Base-by-base conservation (phyloP, 2,797 vertebrate genomes). In the Hypotaenidia okinawae region DNA sequence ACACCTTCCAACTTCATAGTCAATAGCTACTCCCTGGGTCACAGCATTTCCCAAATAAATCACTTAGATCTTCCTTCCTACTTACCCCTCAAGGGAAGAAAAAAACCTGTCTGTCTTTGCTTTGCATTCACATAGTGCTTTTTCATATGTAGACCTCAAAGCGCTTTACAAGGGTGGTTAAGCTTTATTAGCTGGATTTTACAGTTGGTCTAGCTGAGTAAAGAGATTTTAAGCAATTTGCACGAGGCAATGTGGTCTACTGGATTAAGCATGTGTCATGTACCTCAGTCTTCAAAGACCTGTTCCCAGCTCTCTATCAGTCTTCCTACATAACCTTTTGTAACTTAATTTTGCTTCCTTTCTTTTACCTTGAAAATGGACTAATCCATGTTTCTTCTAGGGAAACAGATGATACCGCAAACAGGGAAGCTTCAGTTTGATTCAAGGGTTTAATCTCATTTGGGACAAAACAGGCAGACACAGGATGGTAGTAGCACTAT, bases 141-240 rank as follows among this genome's bases (percentile, higher is more conserved):
- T 82, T 80, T 47, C 37, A 27, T 49, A 9, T 7, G 16, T 39
- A 87, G 86, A 70, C 54, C 70, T 88, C 61, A 70, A 62, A 91
- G 66, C 74, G 72, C 66, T 96, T 91, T 52, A 61, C 59, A 94
- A 91, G 89, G 87, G 47, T 91, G 81, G 91, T 92, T 94, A 94
- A 84, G 57, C 64, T 94, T 93, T 91, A 91, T 96, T 89, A 91
- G 78, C 22, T 79, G 43, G 43, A 94, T 93, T 96, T 96, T 89
- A 92, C 89, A 95, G 47, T 49, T 89, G 81, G 77, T 58, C 91
- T 94, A 73, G 30, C 81, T 92, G 93, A 89, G 81, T 67, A 96
- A 93, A 96, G 84, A 92, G 19, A 91, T 89, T 84, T 89, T 43
- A 83, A 85, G 32, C 55, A 39, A 73, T 84, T 79, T 87, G 27